phyloP scores from a whole-genome alignment of 2,113 vertebrate genomes.

The Equus przewalskii region DNA sequence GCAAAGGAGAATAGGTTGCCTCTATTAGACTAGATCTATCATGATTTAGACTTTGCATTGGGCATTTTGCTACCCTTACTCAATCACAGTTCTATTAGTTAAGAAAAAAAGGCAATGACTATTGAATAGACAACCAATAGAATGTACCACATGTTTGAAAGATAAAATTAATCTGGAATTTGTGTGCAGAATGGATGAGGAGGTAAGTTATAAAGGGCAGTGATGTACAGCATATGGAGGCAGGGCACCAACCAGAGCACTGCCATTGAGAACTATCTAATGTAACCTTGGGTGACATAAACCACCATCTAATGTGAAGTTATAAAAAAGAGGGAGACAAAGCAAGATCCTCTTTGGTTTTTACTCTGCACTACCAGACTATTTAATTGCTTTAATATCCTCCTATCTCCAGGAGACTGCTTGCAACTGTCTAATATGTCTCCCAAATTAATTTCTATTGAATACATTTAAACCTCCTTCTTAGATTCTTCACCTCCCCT shows the following conservation, averaged over 20 bases:
- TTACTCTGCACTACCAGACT: constrained; percentile 6
- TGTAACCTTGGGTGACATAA: neutral
- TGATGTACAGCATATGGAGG: neutral
- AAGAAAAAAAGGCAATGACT: neutral
- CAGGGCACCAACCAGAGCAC: neutral
- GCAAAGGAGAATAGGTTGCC: neutral
- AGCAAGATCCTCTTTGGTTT: neutral
- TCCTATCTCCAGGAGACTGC: constrained; percentile 42
- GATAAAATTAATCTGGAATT: neutral
- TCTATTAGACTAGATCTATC: neutral
- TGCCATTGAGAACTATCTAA: neutral
- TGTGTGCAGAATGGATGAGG: neutral
- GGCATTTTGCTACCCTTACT: neutral
- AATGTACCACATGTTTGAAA: neutral
- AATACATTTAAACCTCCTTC: constrained; percentile 13
- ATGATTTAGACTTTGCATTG: neutral
- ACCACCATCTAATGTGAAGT: neutral
- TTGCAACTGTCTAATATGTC: constrained; percentile 40
- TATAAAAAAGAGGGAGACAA: neutral
- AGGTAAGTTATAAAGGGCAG: neutral
- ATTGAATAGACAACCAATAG: neutral
- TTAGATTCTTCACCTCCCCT: neutral
- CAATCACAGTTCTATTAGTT: neutral
- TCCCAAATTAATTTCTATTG: constrained; percentile 63
- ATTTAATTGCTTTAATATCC: constrained; percentile 75